Evolutionary conservation across 2,888 invertebrate species (phyloP), one percentile per base, ranked within the genome.

Genomic region (Myopa testacea): DNA sequence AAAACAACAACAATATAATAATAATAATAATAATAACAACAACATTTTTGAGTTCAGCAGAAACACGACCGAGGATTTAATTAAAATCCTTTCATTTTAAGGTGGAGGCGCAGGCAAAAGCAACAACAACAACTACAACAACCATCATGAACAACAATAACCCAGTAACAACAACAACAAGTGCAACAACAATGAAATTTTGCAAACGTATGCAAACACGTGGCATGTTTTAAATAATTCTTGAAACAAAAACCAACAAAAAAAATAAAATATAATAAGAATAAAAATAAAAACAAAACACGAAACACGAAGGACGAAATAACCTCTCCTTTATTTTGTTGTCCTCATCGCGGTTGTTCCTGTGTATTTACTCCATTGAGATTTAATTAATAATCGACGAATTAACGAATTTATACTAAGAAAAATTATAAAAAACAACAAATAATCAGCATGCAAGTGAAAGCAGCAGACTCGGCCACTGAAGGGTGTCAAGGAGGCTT

Each of bases 351-450:
- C 26, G 26, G 26, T 26, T 26, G 2, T 26, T 2, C 1, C 2
- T 26, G 26, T 26, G 1, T 2, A 26, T 26, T 26, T 26, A 2
- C 26, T 45, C 10, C 45, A 45, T 45, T 45, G 70, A 52, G 55
- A 74, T 74, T 65, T 65, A 74, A 74, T 74, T 74, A 74, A 74
- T 74, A 74, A 74, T 65, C 74, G 74, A 65, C 65, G n/a, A 55
- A 55, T 55, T 55, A 55, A 55, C n/a, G 16, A 55, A 55, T 6
- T 16, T 14, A 55, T 2, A 6, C 16, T 16, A n/a, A n/a, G 14
- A 12, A 55, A 4, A 55, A 55, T 50, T 55, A n/a, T 12, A 55
- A n/a, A 55, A 14, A 2, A n/a, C 55, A n/a, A 2, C 10, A 55
- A 45, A 45, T 3, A 45, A 45, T 45, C 45, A 2, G 6, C 10